These are phyloP conservation scores for Ptilodon capucinus DNA, from an alignment of 2,888 invertebrate genomes.

Conservation along the genomic window DNA sequence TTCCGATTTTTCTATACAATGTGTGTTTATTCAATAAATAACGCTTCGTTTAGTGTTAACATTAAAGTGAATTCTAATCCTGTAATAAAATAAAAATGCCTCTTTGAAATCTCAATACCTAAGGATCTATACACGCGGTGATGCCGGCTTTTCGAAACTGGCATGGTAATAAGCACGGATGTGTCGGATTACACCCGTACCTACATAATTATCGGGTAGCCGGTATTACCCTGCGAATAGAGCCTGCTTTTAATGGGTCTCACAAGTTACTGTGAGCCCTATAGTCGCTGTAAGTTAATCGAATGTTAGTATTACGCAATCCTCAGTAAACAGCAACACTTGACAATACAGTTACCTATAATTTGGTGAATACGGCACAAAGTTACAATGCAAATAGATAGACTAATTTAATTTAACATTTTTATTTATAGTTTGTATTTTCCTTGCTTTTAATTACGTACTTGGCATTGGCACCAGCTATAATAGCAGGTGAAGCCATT, in stretches of 20 bases:
- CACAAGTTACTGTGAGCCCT: conserved; percentile 14
- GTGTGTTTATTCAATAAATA: neutral
- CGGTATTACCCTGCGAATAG: too few relatives aligned
- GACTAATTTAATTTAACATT: too few relatives aligned
- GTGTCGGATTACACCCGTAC: too few relatives aligned
- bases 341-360: conserved; percentile 80
- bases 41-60: conserved; percentile 6
- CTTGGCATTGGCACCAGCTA: too few relatives aligned
- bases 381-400: too few relatives aligned
- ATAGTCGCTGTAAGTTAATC: conserved; percentile 48
- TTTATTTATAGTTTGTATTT: too few relatives aligned
- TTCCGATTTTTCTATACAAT: neutral
- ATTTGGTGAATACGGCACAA: conserved; percentile 80
- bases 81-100: conserved; percentile 8
- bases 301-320: conserved; percentile 60
- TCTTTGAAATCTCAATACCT: conserved; percentile 8
- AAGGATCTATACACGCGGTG: too few relatives aligned
- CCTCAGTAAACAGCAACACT: conserved; percentile 75
- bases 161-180: too few relatives aligned
- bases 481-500: too few relatives aligned
- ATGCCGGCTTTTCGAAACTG: too few relatives aligned
- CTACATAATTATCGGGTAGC: too few relatives aligned
- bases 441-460: too few relatives aligned
- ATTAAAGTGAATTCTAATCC: conserved; percentile 14
- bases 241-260: conserved; percentile 10